These are phyloP conservation scores for Ameiurus melas DNA, from an alignment of 2,113 vertebrate genomes.

Conservation along the genomic window DNA sequence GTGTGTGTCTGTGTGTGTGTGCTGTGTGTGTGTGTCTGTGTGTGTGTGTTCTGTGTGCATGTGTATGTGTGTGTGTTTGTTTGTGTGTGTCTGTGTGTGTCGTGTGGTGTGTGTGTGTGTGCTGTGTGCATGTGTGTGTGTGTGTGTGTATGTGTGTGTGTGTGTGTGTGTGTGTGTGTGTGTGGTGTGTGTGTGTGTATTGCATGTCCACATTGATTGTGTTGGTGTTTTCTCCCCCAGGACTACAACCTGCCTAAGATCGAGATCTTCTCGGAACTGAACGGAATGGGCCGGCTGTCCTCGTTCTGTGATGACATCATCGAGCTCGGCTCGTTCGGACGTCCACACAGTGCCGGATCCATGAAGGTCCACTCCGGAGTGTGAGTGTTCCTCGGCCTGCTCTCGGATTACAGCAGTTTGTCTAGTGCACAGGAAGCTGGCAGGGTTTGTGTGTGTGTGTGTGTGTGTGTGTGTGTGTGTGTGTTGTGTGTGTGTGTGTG, in stretches of 20 bases:
- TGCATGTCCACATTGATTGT: too few species aligned
- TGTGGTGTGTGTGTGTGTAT: not conserved
- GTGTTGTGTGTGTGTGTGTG: too few species aligned
- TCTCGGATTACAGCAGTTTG: not conserved
- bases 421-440: slow-evolving; percentile 6
- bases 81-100: too few species aligned
- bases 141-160: too few species aligned
- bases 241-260: slow-evolving; percentile 87
- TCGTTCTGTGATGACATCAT: slow-evolving; percentile 83
- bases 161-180: too few species aligned
- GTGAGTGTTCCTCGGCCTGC: slow-evolving; percentile 75
- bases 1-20: too few species aligned
- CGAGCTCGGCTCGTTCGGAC: slow-evolving; percentile 81
- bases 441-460: slow-evolving; percentile 1
- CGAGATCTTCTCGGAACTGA: slow-evolving; percentile 87
- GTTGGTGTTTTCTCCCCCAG: slow-evolving; percentile 60
- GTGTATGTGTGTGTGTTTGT: too few species aligned
- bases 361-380: slow-evolving; percentile 90
- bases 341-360: slow-evolving; percentile 85
- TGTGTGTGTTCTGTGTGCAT: too few species aligned
- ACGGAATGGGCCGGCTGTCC: slow-evolving; percentile 81
- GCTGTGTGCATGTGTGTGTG: too few species aligned
- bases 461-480: slow-evolving; percentile 23
- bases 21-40: too few species aligned
- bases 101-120: too few species aligned